Conservation (phyloP, 1,140 invertebrate species). For the Ooceraea biroi region DNA sequence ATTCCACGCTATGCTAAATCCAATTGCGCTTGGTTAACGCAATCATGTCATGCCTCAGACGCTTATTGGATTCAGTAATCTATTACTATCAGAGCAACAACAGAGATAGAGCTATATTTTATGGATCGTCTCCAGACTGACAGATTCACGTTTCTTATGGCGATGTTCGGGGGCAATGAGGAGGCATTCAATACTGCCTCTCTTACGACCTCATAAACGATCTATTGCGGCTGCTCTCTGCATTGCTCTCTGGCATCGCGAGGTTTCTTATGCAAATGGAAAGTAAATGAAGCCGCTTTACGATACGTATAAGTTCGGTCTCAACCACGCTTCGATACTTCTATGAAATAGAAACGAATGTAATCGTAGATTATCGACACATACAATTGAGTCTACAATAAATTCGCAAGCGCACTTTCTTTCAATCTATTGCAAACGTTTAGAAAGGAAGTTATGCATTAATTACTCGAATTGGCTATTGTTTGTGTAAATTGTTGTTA, state of each 20-base stretch:
- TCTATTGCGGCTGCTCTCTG: not conserved
- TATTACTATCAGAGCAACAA: constrained; percentile 22
- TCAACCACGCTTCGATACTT: constrained; percentile 47
- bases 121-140: not conserved
- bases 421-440: not conserved
- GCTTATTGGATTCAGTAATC: not conserved
- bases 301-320: constrained; percentile 37
- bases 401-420: constrained; percentile 7
- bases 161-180: no score
- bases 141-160: constrained; percentile 14
- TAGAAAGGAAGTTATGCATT: not conserved
- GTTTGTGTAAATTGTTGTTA: no score
- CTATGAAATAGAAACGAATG: constrained; percentile 18
- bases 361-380: constrained; percentile 10
- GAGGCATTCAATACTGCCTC: constrained; percentile 2
- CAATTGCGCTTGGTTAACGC: constrained; percentile 12
- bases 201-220: constrained; percentile 19
- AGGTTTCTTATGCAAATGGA: constrained; percentile 52
- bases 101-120: not conserved
- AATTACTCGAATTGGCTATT: not conserved
- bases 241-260: not conserved
- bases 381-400: constrained; percentile 20
- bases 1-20: constrained; percentile 19
- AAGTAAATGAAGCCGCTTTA: constrained; percentile 55
- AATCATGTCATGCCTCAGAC: constrained; percentile 10